Evolutionary conservation across 1,140 invertebrate genomes (phyloP).

Genomic region (Drosophila bifasciata): DNA sequence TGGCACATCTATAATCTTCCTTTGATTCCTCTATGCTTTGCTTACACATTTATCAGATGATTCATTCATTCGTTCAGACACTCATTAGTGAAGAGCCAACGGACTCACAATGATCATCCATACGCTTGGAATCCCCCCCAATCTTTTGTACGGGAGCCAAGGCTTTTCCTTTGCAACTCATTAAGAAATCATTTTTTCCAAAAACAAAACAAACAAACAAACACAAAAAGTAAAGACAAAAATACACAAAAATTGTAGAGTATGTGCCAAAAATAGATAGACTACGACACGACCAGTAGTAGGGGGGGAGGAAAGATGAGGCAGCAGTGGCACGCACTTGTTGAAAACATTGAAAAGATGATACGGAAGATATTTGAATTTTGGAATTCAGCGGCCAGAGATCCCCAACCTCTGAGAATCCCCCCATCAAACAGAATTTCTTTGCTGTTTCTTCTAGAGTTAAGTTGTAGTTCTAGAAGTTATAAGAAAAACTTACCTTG

Average conservation of each 20-base stretch:
- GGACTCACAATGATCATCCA: conserved; percentile 33
- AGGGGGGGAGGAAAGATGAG: not conserved
- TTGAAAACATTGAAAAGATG: conserved; percentile 9
- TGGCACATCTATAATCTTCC: not conserved
- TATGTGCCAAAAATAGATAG: conserved; percentile 30
- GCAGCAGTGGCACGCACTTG: conserved; percentile 25
- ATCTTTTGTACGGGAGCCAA: conserved; percentile 22
- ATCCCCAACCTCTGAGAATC: too few species aligned
- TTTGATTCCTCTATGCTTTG: not conserved
- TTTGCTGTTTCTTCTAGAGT: too few species aligned
- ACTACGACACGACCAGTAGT: not conserved
- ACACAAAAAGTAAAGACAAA: conserved; percentile 31
- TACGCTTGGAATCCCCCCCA: conserved; percentile 12
- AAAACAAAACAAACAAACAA: conserved; percentile 46
- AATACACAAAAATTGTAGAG: not conserved
- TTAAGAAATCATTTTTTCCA: conserved; percentile 65
- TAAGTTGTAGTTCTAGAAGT: too few species aligned
- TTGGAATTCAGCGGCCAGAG: too few species aligned
- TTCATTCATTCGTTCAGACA: conserved; percentile 40
- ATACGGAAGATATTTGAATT: not conserved
- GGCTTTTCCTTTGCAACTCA: conserved; percentile 35
- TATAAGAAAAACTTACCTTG: conserved; percentile 22
- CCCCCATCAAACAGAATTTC: too few species aligned
- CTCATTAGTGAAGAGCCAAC: conserved; percentile 37
- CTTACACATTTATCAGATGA: conserved; percentile 22